These are phyloP conservation scores for Prosapia bicincta DNA, from an alignment of 2,888 invertebrate species.

Conservation along the genomic window DNA sequence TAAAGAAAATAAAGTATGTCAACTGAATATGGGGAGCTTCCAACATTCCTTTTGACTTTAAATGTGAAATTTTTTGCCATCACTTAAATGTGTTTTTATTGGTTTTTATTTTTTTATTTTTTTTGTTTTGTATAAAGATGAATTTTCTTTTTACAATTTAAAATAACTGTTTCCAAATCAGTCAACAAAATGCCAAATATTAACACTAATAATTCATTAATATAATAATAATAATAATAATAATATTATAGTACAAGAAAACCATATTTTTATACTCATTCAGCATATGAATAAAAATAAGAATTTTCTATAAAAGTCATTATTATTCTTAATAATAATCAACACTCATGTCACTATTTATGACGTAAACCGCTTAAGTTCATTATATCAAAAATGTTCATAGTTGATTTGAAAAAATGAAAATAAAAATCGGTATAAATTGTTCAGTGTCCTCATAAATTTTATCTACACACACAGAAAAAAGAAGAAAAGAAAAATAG, in stretches of 20 bases:
- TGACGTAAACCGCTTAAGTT: not conserved
- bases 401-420: not conserved
- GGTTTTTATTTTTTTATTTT: not conserved
- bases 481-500: not conserved
- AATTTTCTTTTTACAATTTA: conserved; percentile 23
- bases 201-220: conserved; percentile 19
- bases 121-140: conserved; percentile 2
- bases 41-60: not conserved
- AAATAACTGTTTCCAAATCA: conserved; percentile 21
- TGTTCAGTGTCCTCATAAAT: not conserved
- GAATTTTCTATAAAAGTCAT: not conserved
- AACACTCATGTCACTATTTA: not conserved
- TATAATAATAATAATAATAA: conserved; percentile 26
- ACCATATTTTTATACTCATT: not conserved
- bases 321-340: not conserved
- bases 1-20: not conserved
- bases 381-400: not conserved
- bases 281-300: not conserved
- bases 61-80: not conserved
- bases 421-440: not conserved
- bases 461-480: not conserved
- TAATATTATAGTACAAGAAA: not conserved
- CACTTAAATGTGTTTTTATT: not conserved
- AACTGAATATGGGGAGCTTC: not conserved
- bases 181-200: conserved; percentile 26